A percentile compares a stretch with the other conserved stretches of the same genome.
Evolutionary conservation across 2,888 invertebrate species (phyloP).

Genomic region (Taenaris catops): DNA sequence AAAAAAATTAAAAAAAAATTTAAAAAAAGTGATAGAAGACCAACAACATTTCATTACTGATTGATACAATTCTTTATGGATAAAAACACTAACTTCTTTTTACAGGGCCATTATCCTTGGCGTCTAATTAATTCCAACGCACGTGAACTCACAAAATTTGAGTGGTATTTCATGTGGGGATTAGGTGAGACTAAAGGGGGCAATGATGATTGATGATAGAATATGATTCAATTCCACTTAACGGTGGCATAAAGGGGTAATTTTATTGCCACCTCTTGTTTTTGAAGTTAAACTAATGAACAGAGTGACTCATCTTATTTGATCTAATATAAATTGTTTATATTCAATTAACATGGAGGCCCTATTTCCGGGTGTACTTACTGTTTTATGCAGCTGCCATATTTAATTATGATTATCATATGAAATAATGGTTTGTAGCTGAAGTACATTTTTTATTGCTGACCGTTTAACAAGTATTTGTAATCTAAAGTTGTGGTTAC

Average conservation of each 20-base stretch:
- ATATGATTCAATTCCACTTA: slow-evolving; percentile 76
- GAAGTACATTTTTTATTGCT: no score
- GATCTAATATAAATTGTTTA: slow-evolving; percentile 29
- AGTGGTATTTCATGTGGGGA: slow-evolving; percentile 24
- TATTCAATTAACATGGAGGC: not conserved
- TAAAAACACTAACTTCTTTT: slow-evolving; percentile 7
- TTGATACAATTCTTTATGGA: slow-evolving; percentile 8
- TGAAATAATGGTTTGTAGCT: no score
- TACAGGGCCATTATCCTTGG: slow-evolving; percentile 15
- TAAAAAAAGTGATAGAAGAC: no score
- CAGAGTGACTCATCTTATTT: slow-evolving; percentile 56
- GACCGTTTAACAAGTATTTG: no score
- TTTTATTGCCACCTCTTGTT: slow-evolving; percentile 68
- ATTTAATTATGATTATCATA: not conserved
- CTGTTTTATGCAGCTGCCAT: slow-evolving; percentile 3
- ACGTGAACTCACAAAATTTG: slow-evolving; percentile 22
- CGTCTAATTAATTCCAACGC: slow-evolving; percentile 22
- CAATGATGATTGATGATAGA: slow-evolving; percentile 74
- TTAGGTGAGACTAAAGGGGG: slow-evolving; percentile 42
- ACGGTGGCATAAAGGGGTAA: slow-evolving; percentile 73
- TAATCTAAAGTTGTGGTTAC: no score
- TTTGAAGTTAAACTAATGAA: slow-evolving; percentile 72
- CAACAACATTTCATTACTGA: no score
- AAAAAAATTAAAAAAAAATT: no score
- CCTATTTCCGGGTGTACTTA: not conserved